Evolutionary conservation across 2,797 vertebrate species (phyloP).

Genomic region (Fistularia commersonii): DNA sequence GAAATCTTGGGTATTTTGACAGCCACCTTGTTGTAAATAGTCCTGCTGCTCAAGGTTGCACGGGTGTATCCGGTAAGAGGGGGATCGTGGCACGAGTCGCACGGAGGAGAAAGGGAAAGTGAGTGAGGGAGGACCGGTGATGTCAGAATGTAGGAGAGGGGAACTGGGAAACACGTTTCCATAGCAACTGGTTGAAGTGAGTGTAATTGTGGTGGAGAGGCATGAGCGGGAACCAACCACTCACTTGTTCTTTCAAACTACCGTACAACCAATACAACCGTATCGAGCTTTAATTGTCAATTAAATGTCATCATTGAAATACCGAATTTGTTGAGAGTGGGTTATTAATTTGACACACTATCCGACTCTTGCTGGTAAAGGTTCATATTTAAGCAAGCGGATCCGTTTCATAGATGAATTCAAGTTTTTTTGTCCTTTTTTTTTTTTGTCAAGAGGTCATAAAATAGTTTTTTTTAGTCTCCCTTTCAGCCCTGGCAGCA

Average conservation of each 20-base stretch:
- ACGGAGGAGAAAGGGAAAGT: slow-evolving; percentile 13
- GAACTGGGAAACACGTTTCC: slow-evolving; percentile 67
- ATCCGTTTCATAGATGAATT: too few species aligned
- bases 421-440: too few species aligned
- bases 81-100: too few species aligned
- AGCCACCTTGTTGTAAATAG: slow-evolving; percentile 53
- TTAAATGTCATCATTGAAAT: slow-evolving; percentile 8
- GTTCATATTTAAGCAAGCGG: neutral
- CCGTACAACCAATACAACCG: slow-evolving; percentile 39
- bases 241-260: slow-evolving; percentile 57
- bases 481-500: too few species aligned
- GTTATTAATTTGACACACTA: neutral
- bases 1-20: slow-evolving; percentile 33
- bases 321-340: slow-evolving; percentile 12
- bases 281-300: slow-evolving; percentile 18
- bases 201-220: slow-evolving; percentile 71
- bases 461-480: too few species aligned
- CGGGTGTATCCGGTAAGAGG: slow-evolving; percentile 54
- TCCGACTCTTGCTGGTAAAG: too few species aligned
- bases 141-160: slow-evolving; percentile 56
- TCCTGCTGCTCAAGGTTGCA: slow-evolving; percentile 41
- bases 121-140: slow-evolving; percentile 21
- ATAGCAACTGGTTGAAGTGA: slow-evolving; percentile 74
- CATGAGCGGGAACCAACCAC: slow-evolving; percentile 77
- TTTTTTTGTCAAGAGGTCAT: too few species aligned